Evolutionary conservation across 2,113 vertebrate genomes (phyloP).

Genomic region (Aptenodytes patagonicus): DNA sequence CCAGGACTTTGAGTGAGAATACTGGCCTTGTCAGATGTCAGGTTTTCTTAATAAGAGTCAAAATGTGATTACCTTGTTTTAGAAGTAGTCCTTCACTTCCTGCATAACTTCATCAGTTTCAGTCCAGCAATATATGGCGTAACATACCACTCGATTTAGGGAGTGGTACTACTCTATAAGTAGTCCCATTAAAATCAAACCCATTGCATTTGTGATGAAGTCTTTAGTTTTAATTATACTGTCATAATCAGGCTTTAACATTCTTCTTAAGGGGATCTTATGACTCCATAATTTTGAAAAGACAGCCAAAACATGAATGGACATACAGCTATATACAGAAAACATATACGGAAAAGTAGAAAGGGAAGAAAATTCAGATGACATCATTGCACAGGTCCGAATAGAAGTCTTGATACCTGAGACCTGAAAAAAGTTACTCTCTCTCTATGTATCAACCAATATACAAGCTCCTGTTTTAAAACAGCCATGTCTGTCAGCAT

Average conservation of each 20-base stretch:
- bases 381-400: background rate
- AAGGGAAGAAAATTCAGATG: background rate
- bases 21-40: background rate
- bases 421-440: background rate
- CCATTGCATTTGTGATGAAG: background rate
- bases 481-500: background rate
- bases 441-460: background rate
- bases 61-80: background rate
- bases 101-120: background rate
- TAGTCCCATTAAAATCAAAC: background rate
- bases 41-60: background rate
- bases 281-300: background rate
- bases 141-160: background rate
- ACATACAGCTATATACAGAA: background rate
- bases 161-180: background rate
- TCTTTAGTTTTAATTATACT: background rate
- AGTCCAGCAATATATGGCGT: background rate
- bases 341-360: background rate
- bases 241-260: background rate
- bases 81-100: background rate
- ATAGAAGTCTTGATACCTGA: background rate
- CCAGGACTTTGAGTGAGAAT: background rate
- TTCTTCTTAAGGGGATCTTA: background rate
- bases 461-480: background rate
- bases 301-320: background rate